Evolutionary conservation across 2,797 vertebrate species (phyloP), one percentile per base, ranked within the genome.

Genomic region (Gymnoscopelus microlampas): DNA sequence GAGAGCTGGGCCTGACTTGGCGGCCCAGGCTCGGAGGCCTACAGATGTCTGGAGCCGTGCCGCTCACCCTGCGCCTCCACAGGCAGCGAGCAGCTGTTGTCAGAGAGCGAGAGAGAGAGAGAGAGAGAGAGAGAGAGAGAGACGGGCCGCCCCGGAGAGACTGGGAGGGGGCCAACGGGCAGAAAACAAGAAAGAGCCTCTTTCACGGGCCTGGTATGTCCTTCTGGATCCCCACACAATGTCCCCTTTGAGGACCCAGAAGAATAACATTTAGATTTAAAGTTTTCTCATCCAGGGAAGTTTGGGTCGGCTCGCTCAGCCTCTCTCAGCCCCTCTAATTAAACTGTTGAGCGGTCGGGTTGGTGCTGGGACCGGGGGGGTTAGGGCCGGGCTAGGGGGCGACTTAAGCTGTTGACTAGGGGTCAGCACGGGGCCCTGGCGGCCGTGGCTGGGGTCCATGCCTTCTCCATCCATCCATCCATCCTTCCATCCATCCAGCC

Each of bases 221-320:
- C 91, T 93, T 94, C 91, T 94, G 93, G 92, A 93, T 90, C 88
- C 84, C 82, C 82, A 87, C 92, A 94, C 94, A 95, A 94, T 94
- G 92, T 94, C 88, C 90, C 90, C 94, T 94, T 95, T 95, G 92
- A 95, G 91, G 87, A 85, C 88, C 69, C 85, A 91, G 88, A 94
- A 94, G 93, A 93, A 94, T 93, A 95, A 94, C 93, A 94, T 94
- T 94, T 93, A 93, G 91, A 93, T 92, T 94, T 88, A 91, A 92
- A 89, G 88, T 94, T 93, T 92, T 93, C 91, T 92, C 92, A 91
- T 92, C 91, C 91, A 88, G 84, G 88, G 87, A 92, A 90, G 89
- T 90, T 91, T 82, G 89, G 92, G 89, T 89, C 88, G 79, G 74
- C 75, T 83, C 71, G 49, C 81, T 72, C 72, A 60, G 77, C 78